Base-by-base conservation (phyloP, 2,797 vertebrate species). In the Distichodus sexfasciatus region DNA sequence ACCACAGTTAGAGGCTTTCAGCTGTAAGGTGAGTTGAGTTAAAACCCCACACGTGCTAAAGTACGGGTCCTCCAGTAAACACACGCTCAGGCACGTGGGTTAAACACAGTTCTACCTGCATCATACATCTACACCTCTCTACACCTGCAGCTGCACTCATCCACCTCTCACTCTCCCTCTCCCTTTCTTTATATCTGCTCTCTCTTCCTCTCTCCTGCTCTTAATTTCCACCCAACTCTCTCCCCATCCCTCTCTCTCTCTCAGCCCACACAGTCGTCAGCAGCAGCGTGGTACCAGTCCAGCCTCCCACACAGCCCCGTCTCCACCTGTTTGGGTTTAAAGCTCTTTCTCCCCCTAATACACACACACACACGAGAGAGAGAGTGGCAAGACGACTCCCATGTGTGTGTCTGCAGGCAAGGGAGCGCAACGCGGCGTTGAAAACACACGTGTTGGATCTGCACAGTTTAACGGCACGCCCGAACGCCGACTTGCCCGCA, bases 261-360 rank as follows among this genome's bases (percentile, higher is more conserved):
- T 33, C 70, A 66, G 35, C 70, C 70, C 70, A 72, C 70, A 44
- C 70, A 66, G 62, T 66, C 62, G 60, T 51, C 70, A 44, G 70
- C 54, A 59, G 53, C 44, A 54, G 48, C 65, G 41, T 48, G 54
- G 43, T 48, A 26, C 65, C 59, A 62, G 33, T 70, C 40, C 68
- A 66, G 33, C 62, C 47, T 71, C 68, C 57, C 58, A 76, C 55
- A 48, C 67, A 71, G 51, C 11, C 69, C 17, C 33, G 50, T 69
- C 67, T 60, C 62, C 73, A 40, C 54, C 73, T 71, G 73, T 54
- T 71, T 61, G 41, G 51, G 51, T 63, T 72, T 60, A 65, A 66
- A 76, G 61, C 59, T 36, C 50, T 63, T 69, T n/a, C 47, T 53
- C 41, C 44, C 48, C 17, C 38, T 8, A 9, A 66, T 17, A 44